Conservation (phyloP, 2,113 vertebrate genomes). For the Kobus ellipsiprymnus region DNA sequence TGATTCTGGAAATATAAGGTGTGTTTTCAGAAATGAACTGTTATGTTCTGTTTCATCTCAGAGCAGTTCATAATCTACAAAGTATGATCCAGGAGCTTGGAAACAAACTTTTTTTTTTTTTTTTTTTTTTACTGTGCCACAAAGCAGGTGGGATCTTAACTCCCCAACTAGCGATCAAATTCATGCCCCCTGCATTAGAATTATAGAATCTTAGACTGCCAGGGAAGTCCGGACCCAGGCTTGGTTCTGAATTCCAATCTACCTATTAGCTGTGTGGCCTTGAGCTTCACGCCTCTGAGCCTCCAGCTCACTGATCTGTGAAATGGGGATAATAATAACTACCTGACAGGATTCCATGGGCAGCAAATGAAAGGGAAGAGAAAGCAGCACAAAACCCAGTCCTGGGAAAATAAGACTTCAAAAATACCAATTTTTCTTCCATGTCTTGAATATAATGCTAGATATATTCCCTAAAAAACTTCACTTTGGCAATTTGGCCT, state of each 20-base stretch:
- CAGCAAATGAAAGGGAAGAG: background rate
- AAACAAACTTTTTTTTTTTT: background rate
- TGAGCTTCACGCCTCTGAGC: background rate
- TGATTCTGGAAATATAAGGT: background rate
- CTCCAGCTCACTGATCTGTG: background rate
- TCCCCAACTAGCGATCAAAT: background rate
- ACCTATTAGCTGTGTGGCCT: background rate
- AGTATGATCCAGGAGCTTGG: background rate
- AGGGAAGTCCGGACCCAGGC: background rate
- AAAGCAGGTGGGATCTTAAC: background rate
- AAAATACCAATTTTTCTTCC: background rate
- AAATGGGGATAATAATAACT: background rate
- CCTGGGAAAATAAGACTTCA: background rate
- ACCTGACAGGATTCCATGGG: background rate
- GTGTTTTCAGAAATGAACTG: background rate
- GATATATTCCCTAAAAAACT: background rate
- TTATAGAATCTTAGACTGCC: background rate
- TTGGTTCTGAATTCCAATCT: background rate
- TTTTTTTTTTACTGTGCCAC: background rate
- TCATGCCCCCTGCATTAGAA: background rate
- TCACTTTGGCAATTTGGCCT: background rate
- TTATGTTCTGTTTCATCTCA: background rate
- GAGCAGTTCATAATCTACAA: background rate
- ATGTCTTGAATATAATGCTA: background rate
- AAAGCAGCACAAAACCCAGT: background rate